Base-by-base conservation (phyloP, 2,888 invertebrate genomes). In the Dyspetes luteomarginatus region DNA sequence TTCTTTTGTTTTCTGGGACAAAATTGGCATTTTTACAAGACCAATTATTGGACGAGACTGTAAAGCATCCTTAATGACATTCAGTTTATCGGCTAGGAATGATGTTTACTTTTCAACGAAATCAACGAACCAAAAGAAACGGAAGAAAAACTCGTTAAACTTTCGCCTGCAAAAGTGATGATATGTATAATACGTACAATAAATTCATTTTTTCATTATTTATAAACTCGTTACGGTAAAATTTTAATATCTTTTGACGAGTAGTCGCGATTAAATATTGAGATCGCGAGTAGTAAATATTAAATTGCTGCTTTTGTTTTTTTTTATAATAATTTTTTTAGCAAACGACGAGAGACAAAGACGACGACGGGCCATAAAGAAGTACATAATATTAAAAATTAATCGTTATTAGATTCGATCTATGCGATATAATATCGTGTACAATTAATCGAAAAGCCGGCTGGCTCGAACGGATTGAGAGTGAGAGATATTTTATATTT, bases 101-200 rank as follows among this genome's bases (percentile, higher is more conserved):
- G 12, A 36, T 36, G 7, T 7, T 36, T 36, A 4, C 28, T 28
- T 28, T 28, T 28, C 5, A 4, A 12, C 3, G 7, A 7, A 36
- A 3, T 12, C 36, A 12, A 36, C 36, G 36, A 36, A 64, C 28
- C 19, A n/a, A 43, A 28, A 30, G n/a, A n/a, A n/a, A n/a, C n/a
- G n/a, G n/a, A 45, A 55, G 30, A 56, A 43, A 52, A 50, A n/a
- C 72, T 74, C 30, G 22, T 43, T 74, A 72, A 84, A 85, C 82
- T 85, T 85, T 85, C 80, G 83, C 82, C 85, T 72, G 84, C 81
- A 84, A 83, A 84, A 84, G 85, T 84, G 77, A 84, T 81, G 82
- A 85, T 76, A 78, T 81, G 78, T 62, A 75, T 60, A 69, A 64
- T 74, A 69, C 36, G 36, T 36, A 36, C 12, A 36, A 36, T 36